Base-by-base conservation (phyloP, 2,113 vertebrate species). In the Antennarius striatus region DNA sequence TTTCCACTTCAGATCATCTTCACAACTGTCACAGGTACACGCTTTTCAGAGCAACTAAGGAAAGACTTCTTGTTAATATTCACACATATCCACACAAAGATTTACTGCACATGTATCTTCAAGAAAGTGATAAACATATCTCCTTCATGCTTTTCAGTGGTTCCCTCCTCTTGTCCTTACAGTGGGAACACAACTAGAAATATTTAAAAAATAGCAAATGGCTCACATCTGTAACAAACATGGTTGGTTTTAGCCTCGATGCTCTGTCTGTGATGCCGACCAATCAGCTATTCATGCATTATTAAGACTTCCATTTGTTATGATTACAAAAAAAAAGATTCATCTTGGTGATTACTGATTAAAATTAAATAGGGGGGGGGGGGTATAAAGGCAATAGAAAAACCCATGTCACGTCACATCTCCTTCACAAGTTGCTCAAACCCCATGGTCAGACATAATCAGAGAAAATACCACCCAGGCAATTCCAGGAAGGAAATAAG, bases 91-190 rank as follows among this genome's bases (percentile, higher is more conserved):
- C 10, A 43, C 9, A 43, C 16, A 47, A 79, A 74, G 63, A 80
- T 72, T 81, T 67, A 66, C 48, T 56, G 59, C 56, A 43, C 57
- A 5, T 69, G 45, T 56, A 60, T 81, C 83, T 88, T 84, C 73
- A 68, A 32, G 45, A 68, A 75, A 68, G 73, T 70, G 84, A 90
- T 89, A 89, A 88, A 87, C 62, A 76, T 40, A 57, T 80, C 75
- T 81, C 66, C 69, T 63, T 59, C 9, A 2, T 64, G 80, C 71
- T 61, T 68, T 77, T 75, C 53, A 50, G 40, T 14, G 55, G 32
- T 58, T 73, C 68, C 60, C 51, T 22, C 53, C 70, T 64, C 55
- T 69, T 66, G 48, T 65, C 58, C 64, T 62, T 22, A 45, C 50
- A 57, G 39, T 29, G 36, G 57, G 45, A 62, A 71, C 81, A 59